Percentiles rank a stretch among this genome's conserved stretches.
Conservation (phyloP, 1,140 invertebrate species). For the Drosophila rufa region DNA sequence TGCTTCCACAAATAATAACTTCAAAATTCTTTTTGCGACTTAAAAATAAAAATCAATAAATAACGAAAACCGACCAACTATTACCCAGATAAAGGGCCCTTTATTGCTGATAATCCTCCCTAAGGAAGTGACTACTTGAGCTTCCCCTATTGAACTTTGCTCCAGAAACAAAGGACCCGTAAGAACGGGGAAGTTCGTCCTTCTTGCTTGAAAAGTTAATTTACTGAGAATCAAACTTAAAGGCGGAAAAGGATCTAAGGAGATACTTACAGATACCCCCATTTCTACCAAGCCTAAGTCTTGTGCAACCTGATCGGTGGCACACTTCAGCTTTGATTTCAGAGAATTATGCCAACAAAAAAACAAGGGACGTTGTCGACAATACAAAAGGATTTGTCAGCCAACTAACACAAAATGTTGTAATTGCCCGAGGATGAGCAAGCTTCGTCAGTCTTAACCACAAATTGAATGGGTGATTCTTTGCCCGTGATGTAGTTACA, state of each 20-base stretch:
- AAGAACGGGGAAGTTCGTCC: constrained; percentile 40
- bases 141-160: constrained; percentile 4
- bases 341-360: constrained; percentile 67
- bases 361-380: constrained; percentile 36
- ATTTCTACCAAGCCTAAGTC: constrained; percentile 23
- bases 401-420: constrained; percentile 83
- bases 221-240: constrained; percentile 83
- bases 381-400: constrained; percentile 68
- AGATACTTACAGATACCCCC: constrained; percentile 8
- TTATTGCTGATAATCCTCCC: constrained; percentile 28
- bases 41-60: not conserved
- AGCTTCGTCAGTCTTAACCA: constrained; percentile 41
- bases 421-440: constrained; percentile 65
- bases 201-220: constrained; percentile 76
- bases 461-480: constrained; percentile 61
- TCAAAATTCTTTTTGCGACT: not conserved
- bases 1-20: not conserved
- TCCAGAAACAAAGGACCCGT: constrained; percentile 60
- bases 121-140: constrained; percentile 71
- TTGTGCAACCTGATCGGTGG: constrained; percentile 74
- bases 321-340: constrained; percentile 83
- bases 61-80: not conserved
- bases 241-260: constrained; percentile 71
- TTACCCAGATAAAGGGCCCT: constrained; percentile 12
- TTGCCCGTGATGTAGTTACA: constrained; percentile 37